phyloP scores from a whole-genome alignment of 2,797 vertebrate genomes.

The Girardinus metallicus region DNA sequence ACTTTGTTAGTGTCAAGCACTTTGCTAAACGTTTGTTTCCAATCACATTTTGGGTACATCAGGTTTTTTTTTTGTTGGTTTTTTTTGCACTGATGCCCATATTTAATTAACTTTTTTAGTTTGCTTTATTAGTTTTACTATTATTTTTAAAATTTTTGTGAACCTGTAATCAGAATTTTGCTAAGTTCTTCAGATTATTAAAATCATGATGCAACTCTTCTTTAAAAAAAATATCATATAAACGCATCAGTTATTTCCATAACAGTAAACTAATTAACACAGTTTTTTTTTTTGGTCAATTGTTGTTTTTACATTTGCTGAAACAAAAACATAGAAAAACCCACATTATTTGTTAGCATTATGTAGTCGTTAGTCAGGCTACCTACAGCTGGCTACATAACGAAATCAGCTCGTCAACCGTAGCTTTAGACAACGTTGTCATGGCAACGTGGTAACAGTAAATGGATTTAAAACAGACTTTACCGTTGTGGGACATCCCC shows the following conservation, averaged over 20 bases:
- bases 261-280: background rate
- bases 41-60: background rate
- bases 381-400: background rate
- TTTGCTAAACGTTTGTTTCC: background rate
- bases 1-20: background rate
- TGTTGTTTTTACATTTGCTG: background rate
- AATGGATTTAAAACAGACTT: conserved; percentile 39
- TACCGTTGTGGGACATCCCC: conserved; percentile 98
- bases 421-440: background rate
- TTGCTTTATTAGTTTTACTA: background rate
- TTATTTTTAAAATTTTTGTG: background rate
- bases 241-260: background rate
- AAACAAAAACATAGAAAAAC: background rate
- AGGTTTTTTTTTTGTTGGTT: background rate
- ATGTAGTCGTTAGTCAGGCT: background rate
- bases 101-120: background rate
- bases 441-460: background rate
- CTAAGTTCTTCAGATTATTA: background rate
- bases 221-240: background rate
- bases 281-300: background rate
- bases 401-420: background rate
- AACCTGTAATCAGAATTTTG: background rate
- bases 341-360: background rate
- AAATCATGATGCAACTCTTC: background rate
- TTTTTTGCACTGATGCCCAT: background rate